Evolutionary conservation across 53 echinoderm and acorn worm species (phyloP).

Genomic region (Luidia sarsii): DNA sequence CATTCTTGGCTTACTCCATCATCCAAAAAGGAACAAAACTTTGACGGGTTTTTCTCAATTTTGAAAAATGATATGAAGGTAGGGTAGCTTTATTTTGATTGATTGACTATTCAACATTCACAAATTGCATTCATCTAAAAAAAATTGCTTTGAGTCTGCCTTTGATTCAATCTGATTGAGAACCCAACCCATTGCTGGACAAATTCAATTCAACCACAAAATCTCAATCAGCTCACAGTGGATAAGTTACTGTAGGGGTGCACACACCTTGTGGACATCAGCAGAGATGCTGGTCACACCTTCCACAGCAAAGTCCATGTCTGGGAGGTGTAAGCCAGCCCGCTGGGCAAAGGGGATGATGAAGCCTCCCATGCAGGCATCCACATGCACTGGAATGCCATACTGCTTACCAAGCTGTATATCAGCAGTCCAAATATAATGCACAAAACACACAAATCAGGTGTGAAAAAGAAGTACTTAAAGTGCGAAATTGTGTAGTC

Average conservation of each 20-base stretch:
- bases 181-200: no score
- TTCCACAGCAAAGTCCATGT: conserved; percentile 70
- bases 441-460: no score
- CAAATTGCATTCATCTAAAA: background rate
- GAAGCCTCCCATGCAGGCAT: conserved; percentile 92
- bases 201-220: no score
- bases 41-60: no score
- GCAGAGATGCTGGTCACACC: conserved; percentile 94
- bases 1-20: no score
- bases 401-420: conserved; percentile 71
- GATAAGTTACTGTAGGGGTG: background rate
- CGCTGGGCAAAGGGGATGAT: conserved; percentile 77
- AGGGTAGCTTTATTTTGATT: no score
- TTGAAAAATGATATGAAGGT: no score
- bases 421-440: no score
- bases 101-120: no score
- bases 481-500: no score
- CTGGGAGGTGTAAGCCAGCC: conserved; percentile 62
- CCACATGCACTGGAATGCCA: conserved; percentile 84
- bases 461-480: no score
- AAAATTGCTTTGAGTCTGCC: background rate
- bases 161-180: background rate
- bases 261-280: conserved; percentile 92
- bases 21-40: no score
- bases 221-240: background rate